Evolutionary conservation across 1,140 invertebrate species (phyloP).

Genomic region (Drosophila obscura): DNA sequence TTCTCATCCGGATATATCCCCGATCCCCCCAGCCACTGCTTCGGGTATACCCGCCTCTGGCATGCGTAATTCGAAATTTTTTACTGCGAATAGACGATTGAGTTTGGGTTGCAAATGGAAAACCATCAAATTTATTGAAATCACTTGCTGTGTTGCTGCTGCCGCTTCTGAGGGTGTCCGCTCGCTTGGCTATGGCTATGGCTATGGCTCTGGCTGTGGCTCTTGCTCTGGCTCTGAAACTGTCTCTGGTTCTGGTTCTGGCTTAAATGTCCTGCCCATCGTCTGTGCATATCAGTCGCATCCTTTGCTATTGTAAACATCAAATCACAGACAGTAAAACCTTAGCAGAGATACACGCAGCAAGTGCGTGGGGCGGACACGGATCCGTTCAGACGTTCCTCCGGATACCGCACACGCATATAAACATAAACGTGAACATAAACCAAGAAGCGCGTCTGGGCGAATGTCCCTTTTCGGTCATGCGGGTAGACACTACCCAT

Average conservation of each 20-base stretch:
- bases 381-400: slow-evolving; percentile 30
- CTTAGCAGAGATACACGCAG: slow-evolving; percentile 35
- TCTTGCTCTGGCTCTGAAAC: slow-evolving; percentile 21
- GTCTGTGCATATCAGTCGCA: slow-evolving; percentile 64
- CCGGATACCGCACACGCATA: slow-evolving; percentile 49
- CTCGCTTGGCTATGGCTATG: slow-evolving; percentile 28
- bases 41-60: neutral
- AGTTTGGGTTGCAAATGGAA: slow-evolving; percentile 83
- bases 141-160: slow-evolving; percentile 64
- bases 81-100: slow-evolving; percentile 81
- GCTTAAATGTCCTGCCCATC: slow-evolving; percentile 46
- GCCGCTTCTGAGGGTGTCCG: slow-evolving; percentile 7
- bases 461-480: slow-evolving; percentile 73
- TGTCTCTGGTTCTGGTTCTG: slow-evolving; percentile 13
- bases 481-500: slow-evolving; percentile 31
- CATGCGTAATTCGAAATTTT: slow-evolving; percentile 80
- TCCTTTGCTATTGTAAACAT: slow-evolving; percentile 79
- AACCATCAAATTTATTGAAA: slow-evolving; percentile 83
- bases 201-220: slow-evolving; percentile 23
- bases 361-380: neutral
- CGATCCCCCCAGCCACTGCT: neutral
- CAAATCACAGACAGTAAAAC: slow-evolving; percentile 82
- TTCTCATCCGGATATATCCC: slow-evolving; percentile 4
- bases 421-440: slow-evolving; percentile 77
- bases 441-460: slow-evolving; percentile 57